These are phyloP conservation scores for Pituophis catenifer DNA, from an alignment of 2,113 vertebrate genomes.

Conservation along the genomic window DNA sequence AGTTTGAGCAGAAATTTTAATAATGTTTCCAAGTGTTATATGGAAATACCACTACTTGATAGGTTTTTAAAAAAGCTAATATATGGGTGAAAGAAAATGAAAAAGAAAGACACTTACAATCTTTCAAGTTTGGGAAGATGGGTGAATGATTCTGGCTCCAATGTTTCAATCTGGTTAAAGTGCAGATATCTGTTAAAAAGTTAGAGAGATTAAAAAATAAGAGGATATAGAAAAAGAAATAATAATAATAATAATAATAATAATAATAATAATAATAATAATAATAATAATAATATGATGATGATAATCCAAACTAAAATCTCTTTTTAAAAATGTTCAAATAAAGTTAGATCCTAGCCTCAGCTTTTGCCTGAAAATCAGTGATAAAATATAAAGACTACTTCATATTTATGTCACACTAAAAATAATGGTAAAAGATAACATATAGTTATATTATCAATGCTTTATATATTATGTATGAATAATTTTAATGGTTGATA, in stretches of 20 bases:
- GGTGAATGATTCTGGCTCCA: slow-evolving; percentile 92
- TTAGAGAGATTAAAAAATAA: slow-evolving; percentile 37
- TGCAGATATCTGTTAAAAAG: slow-evolving; percentile 87
- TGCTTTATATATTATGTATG: background rate
- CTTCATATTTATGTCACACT: background rate
- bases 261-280: background rate
- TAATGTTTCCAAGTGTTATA: background rate
- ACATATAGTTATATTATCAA: background rate
- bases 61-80: background rate
- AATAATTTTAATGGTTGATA: background rate
- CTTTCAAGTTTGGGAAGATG: slow-evolving; percentile 95
- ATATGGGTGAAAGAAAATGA: background rate
- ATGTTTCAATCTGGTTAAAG: slow-evolving; percentile 96
- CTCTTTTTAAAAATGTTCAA: background rate
- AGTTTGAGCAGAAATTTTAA: background rate
- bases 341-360: slow-evolving; percentile 7
- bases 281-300: background rate
- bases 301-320: background rate
- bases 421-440: background rate
- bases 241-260: background rate
- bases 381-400: background rate
- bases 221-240: slow-evolving; percentile 15
- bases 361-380: background rate
- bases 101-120: slow-evolving; percentile 81
- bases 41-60: background rate